phyloP scores from a whole-genome alignment of 2,888 invertebrate genomes.

The Cephus runcator region DNA sequence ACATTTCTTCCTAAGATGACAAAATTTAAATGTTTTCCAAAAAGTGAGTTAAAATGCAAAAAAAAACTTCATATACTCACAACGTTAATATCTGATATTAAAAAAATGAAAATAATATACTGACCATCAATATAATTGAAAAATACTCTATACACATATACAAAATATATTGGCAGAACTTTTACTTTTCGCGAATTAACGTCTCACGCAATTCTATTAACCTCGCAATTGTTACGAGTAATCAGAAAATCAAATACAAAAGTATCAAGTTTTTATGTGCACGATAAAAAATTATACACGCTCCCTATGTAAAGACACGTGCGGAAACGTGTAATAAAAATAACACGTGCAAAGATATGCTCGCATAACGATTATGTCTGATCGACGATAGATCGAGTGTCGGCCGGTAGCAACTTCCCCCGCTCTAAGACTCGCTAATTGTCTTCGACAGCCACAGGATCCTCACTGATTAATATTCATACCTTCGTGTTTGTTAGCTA shows the following conservation, averaged over 20 bases:
- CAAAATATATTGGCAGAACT: no score
- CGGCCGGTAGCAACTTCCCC: neutral
- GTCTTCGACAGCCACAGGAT: neutral
- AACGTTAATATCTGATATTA: no score
- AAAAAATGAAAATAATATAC: no score
- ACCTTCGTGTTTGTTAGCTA: constrained; percentile 11
- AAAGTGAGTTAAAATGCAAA: no score
- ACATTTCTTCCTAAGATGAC: neutral
- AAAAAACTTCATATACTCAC: no score
- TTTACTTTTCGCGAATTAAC: neutral
- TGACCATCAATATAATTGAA: neutral
- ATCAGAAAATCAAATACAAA: neutral
- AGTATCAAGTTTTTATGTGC: neutral
- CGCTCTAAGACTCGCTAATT: neutral
- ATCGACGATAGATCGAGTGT: neutral
- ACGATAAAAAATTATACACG: neutral
- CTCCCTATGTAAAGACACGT: neutral
- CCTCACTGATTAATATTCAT: neutral
- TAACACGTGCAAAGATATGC: neutral
- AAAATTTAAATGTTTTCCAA: neutral
- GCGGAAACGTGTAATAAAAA: neutral
- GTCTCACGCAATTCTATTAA: neutral
- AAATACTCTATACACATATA: neutral
- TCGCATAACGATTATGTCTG: neutral
- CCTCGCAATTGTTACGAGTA: neutral